Percentiles rank a stretch among this genome's conserved stretches.
These are phyloP conservation scores for Bombus vancouverensis DNA, from an alignment of 1,140 invertebrate genomes.

Conservation along the genomic window DNA sequence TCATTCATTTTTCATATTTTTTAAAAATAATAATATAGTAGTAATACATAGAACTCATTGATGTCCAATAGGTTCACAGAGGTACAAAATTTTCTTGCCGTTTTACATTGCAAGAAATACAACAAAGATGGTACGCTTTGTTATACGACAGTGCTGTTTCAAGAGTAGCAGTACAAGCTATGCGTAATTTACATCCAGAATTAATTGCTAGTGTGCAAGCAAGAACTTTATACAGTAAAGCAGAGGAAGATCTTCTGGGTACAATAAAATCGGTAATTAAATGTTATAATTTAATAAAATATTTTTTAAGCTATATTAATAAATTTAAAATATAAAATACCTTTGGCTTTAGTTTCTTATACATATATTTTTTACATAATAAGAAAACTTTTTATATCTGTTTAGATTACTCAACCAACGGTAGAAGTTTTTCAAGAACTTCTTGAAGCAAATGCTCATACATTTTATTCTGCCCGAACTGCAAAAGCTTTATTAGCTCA, in stretches of 20 bases:
- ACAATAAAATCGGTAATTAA: constrained; percentile 90
- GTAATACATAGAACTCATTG: not conserved
- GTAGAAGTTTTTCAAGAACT: constrained; percentile 93
- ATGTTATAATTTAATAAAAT: not conserved
- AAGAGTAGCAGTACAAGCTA: constrained; percentile 93
- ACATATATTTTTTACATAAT: not conserved
- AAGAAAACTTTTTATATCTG: constrained; percentile 37
- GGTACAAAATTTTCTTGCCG: constrained; percentile 98
- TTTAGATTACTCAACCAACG: constrained; percentile 85
- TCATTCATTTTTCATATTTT: not conserved
- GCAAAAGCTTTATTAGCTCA: constrained; percentile 92
- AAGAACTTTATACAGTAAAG: constrained; percentile 93
- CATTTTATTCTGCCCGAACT: constrained; percentile 94
- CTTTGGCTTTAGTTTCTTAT: too few relatives aligned
- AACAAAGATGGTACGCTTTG: constrained; percentile 97
- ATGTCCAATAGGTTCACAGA: constrained; percentile 88
- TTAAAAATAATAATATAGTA: not conserved
- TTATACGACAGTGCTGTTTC: constrained; percentile 95
- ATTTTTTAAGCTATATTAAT: constrained; percentile 43
- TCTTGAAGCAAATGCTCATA: constrained; percentile 91
- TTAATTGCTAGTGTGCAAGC: constrained; percentile 93
- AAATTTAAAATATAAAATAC: not conserved
- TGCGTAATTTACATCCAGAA: constrained; percentile 96
- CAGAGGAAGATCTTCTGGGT: constrained; percentile 94
- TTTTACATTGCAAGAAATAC: constrained; percentile 96